Base-by-base conservation (phyloP, 2,797 vertebrate species). In the Psittacula derbiana region DNA sequence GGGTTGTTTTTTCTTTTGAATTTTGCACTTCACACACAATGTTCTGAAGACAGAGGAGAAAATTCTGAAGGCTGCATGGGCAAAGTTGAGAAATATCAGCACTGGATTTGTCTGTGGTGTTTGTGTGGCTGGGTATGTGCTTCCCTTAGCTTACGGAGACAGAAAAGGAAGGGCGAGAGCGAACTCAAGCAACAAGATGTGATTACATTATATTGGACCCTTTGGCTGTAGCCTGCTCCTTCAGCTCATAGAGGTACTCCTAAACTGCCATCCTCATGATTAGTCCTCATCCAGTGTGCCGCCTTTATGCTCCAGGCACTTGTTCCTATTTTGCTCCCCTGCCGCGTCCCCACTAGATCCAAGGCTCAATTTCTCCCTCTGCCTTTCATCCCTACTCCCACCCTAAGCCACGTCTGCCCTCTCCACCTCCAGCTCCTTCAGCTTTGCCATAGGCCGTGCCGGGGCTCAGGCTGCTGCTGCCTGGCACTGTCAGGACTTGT, bases 401-500 rank as follows among this genome's bases (percentile, higher is more conserved):
- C 11, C 6, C 15, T 18, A 46, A 61, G 11, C 50, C 38, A 16
- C 2, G 1, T 10, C 52, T 47, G 28, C 25, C 27, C 49, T 46
- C 12, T 72, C 27, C 41, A 28, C 4, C 27, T 64, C 61, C 50
- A 70, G 27, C 33, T 53, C 64, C 46, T 64, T 30, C 58, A 74
- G 61, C 50, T 49, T 49, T 58, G 72, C 8, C 23, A 12, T 1
- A 5, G n/a, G 43, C 62, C 64, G 14, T 8, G 33, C 44, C 0
- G 0, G 17, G 31, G 24, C 70, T 82, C 33, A 12, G 36, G 38
- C 4, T 83, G 80, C 55, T 92, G 53, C 64, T 30, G n/a, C 24
- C 50, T 12, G 14, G 53, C 31, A 24, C 11, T 1, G 2, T 2
- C 0, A 0, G 13, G 6, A 6, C 38, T 38, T 2, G 8, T 0